Base-by-base conservation (phyloP, 2,113 vertebrate genomes). In the Galeopterus variegatus region DNA sequence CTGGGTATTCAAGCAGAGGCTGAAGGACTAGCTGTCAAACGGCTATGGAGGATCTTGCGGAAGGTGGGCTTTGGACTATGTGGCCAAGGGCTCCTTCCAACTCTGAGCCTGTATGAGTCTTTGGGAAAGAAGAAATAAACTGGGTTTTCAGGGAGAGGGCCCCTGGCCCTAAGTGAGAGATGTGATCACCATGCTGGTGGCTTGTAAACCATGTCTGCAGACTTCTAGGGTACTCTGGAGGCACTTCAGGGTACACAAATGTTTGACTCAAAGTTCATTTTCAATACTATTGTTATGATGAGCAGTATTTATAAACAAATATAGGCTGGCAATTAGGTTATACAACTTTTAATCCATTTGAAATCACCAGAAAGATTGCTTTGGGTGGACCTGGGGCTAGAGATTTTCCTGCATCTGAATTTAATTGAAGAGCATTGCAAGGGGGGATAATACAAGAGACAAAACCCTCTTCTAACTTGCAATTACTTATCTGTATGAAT, bases 401-500 rank as follows among this genome's bases (percentile, higher is more conserved):
- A 50, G 45, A 21, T 8, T 11, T 45, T 69, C 41, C 67, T 33
- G 69, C 6, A 5, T 72, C 84, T 48, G 48, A 19, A 11, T 93
- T 62, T 65, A 90, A 77, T 23, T 72, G 60, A 80, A 92, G 77
- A 92, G 28, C 24, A 41, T 23, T 41, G 15, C 56, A 67, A 67
- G 56, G 31, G 86, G 13, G 21, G 62, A 36, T n/a, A 15, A 52
- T 28, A 14, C 9, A 60, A 69, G 83, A 64, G 50, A 21, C 17
- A 64, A 45, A 85, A 6, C 5, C 28, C n/a, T 67, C 91, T 69
- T 60, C 83, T 52, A 82, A 41, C 56, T 58, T 19, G 60, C 67
- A 88, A 13, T 67, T 54, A 73, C 90, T 85, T 83, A 70, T 73
- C 81, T 36, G 36, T 48, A 65, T 26, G 67, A 92, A 76, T 84